Percentiles rank a stretch among this genome's conserved stretches.
Conservation (phyloP, 2,113 vertebrate species). For the Proterorhinus semilunaris region DNA sequence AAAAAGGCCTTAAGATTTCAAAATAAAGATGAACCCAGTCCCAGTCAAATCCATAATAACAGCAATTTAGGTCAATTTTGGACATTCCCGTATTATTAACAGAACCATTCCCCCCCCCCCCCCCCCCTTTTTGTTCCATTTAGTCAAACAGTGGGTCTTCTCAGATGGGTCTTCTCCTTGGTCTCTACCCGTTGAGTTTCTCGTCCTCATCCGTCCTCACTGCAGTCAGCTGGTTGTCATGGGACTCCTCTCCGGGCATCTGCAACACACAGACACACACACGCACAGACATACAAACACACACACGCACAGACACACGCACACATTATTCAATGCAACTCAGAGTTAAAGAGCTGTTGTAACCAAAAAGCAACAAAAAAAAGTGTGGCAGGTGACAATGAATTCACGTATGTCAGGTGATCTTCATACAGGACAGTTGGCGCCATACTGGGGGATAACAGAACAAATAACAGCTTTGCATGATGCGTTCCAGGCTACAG, state of each 20-base stretch:
- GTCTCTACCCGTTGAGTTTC: constrained; percentile 65
- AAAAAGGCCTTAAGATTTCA: too few species aligned
- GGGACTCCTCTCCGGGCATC: constrained; percentile 71
- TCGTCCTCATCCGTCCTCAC: constrained; percentile 61
- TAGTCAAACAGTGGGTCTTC: background rate
- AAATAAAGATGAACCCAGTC: too few species aligned
- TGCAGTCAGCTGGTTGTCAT: constrained; percentile 46
- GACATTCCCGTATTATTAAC: background rate
- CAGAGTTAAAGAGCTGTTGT: too few species aligned
- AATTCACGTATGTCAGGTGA: too few species aligned
- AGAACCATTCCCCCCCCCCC: background rate
- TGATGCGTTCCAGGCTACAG: too few species aligned
- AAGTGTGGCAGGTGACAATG: too few species aligned
- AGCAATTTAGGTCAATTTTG: too few species aligned
- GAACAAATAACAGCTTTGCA: too few species aligned
- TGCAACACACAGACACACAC: constrained; percentile 30
- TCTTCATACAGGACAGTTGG: too few species aligned
- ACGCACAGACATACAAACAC: background rate
- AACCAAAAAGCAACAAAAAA: too few species aligned
- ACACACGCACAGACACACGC: background rate
- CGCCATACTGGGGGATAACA: too few species aligned
- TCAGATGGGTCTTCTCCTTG: background rate
- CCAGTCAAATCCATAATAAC: too few species aligned
- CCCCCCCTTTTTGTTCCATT: background rate
- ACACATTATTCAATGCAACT: background rate